phyloP scores from a whole-genome alignment of 2,113 vertebrate genomes.

The Rattus rattus region DNA sequence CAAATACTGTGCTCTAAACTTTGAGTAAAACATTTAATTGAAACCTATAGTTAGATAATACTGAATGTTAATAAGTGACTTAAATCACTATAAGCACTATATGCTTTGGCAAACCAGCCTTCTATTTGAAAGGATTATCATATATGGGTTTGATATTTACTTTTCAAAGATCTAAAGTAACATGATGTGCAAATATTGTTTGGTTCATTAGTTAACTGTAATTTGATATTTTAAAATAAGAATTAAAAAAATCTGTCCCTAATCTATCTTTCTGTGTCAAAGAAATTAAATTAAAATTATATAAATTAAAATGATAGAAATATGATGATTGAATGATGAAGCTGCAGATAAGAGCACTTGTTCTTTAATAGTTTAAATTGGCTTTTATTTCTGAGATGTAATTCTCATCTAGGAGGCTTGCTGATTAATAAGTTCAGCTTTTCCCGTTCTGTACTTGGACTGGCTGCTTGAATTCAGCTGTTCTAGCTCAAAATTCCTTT shows the following conservation, averaged over 20 bases:
- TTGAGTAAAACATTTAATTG: neutral
- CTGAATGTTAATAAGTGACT: slow-evolving; percentile 45
- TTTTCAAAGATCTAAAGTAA: slow-evolving; percentile 48
- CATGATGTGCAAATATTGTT: slow-evolving; percentile 59
- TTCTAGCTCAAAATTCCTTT: too few relatives aligned
- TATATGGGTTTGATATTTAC: slow-evolving; percentile 57
- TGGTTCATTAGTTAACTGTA: neutral
- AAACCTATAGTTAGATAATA: neutral
- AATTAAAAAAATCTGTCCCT: slow-evolving; percentile 9
- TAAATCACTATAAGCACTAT: slow-evolving; percentile 67
- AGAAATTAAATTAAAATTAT: too few relatives aligned
- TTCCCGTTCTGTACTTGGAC: too few relatives aligned
- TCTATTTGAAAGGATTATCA: slow-evolving; percentile 45
- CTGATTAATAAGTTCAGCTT: too few relatives aligned
- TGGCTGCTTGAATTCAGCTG: too few relatives aligned
- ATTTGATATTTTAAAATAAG: neutral
- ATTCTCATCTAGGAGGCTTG: too few relatives aligned
- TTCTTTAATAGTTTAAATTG: neutral
- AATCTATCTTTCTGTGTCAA: slow-evolving; percentile 11
- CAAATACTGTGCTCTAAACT: neutral
- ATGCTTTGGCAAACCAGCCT: slow-evolving; percentile 48
- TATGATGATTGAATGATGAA: neutral
- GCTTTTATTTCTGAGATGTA: too few relatives aligned
- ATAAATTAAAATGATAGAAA: neutral
- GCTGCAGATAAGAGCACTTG: neutral